Base-by-base conservation (phyloP, 2,888 invertebrate genomes). In the Gastrophysa polygoni region DNA sequence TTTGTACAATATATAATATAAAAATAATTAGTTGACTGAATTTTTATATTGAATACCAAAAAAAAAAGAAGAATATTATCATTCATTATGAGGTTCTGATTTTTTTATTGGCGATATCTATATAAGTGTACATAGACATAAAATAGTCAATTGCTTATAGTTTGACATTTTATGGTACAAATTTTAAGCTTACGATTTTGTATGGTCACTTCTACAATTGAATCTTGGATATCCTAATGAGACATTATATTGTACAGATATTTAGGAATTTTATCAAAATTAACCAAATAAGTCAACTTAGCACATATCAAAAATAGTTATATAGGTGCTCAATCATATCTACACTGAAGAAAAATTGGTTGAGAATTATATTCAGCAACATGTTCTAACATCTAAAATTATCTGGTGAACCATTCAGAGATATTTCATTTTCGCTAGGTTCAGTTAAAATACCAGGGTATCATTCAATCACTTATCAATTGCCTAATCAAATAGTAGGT, bases 111-210 rank as follows among this genome's bases (percentile, higher is more conserved):
- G 64, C 64, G 56, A 58, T 61, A 64, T 67, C 66, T 67, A 65
- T 61, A 55, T 64, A 57, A 63, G 68, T 70, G 66, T 69, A 70
- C 68, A 66, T 58, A 58, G 49, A 56, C 59, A 63, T 69, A 66
- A 67, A 38, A 60, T 61, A 66, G 63, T 67, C 59, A 66, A 68
- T 75, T 76, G 76, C 76, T 77, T 76, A 75, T 77, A 76, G 77
- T 77, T 77, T 76, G 76, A 75, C 65, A 70, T 68, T 67, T 59
- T 52, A 68, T 63, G 64, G 71, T 71, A 71, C 71, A 71, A 71
- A 71, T 67, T 68, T 61, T 64, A 63, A 47, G 57, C 61, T 63
- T 66, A 64, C 56, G 65, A 66, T 70, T 63, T 66, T 38, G 20
- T 7, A 52, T 14, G 52, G 38, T 38, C 18, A 52, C 24, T 38